Evolutionary conservation across 1,140 invertebrate genomes (phyloP), one percentile per base, ranked within the genome.

Genomic region (Nephila pilipes): DNA sequence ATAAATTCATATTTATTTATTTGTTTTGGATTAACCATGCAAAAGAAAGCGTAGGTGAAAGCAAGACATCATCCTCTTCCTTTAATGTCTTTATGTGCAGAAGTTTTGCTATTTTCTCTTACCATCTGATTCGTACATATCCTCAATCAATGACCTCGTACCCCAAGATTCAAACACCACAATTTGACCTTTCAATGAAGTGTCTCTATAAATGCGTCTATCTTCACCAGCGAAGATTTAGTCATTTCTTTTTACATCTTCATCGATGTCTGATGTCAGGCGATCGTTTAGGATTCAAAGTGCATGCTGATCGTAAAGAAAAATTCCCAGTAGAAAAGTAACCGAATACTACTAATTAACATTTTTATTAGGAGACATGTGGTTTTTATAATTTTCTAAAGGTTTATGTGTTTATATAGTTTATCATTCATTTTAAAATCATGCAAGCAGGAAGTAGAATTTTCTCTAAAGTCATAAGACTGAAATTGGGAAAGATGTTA

Each of bases 71-170:
- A 75, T 18, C 69, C 29, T 75, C 32, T 75, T 54, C 80, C 10
- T 57, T 83, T 83, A n/a, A 55, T 54, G 46, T 22, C 18, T 83
- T 46, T 55, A 83, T 55, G 38, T 46, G 81, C 55, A 83, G 16
- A 83, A 83, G 25, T 12, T 83, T 54, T 12, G 6, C 1, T 10
- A 83, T 83, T 83, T 83, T 55, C 81, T 22, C 55, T 83, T n/a
- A 18, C 54, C 81, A 83, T 25, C 20, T 54, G n/a, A 29, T 16
- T 29, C 54, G n/a, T 55, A 83, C 29, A 83, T 29, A 55, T 83
- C 54, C 54, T 83, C 46, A 83, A 55, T 83, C 81, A 83, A 55
- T 83, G 81, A 83, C 81, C 81, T 83, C 81, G 14, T 83, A 46
- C 54, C 54, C 69, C 81, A 57, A 29, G 81, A 57, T 29, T 57